A percentile compares a stretch with the other conserved stretches of the same genome.
Conservation (phyloP, 2,797 vertebrate genomes). For the Falco naumanni region DNA sequence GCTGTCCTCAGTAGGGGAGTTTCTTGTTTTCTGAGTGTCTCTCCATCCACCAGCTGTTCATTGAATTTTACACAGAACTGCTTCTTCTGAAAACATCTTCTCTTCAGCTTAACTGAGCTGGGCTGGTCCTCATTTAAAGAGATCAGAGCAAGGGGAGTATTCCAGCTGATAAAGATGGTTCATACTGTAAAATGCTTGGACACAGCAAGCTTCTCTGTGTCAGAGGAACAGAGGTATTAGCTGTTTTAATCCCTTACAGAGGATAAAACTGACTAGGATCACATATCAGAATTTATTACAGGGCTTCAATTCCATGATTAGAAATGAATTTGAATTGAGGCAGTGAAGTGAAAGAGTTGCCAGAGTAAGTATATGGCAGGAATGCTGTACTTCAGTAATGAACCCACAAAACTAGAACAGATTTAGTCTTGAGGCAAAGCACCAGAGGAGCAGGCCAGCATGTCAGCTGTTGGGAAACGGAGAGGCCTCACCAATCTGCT, state of each 20-base stretch:
- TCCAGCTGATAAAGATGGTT: not conserved
- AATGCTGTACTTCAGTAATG: not conserved
- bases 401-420: not conserved
- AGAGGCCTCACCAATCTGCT: not conserved
- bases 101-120: not conserved
- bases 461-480: not conserved
- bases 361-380: not conserved
- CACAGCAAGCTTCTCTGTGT: not conserved
- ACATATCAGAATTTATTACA: not conserved
- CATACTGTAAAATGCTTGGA: not conserved
- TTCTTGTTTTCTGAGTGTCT: not conserved
- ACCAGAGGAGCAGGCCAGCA: not conserved
- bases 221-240: not conserved
- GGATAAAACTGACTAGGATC: constrained; percentile 7
- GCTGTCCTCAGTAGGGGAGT: not conserved
- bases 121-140: not conserved
- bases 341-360: not conserved
- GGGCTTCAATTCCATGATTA: not conserved
- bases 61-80: not conserved
- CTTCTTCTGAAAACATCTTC: not conserved
- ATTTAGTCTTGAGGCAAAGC: not conserved
- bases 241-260: not conserved
- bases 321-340: not conserved
- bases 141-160: not conserved
- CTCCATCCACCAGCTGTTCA: not conserved